Conservation (phyloP, 2,888 invertebrate species). For the Sinelater perroti region DNA sequence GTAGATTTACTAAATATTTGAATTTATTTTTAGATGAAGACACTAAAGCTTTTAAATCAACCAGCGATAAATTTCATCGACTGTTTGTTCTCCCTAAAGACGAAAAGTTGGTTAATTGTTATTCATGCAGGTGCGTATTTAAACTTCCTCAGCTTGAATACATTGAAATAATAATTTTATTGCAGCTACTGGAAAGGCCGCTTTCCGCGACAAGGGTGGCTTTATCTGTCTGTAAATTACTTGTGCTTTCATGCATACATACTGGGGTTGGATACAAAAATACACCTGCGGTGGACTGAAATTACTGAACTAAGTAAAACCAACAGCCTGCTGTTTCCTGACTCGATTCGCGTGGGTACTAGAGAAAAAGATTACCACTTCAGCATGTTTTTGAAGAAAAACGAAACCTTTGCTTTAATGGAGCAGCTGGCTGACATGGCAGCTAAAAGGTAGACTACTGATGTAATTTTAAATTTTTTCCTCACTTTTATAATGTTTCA, state of each 20-base stretch:
- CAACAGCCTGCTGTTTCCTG: conserved; percentile 81
- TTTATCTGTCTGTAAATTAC: conserved; percentile 96
- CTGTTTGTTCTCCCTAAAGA: conserved; percentile 91
- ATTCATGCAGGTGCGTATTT: conserved; percentile 82
- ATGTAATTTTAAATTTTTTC: too few relatives aligned
- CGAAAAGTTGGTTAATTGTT: conserved; percentile 95
- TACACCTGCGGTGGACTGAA: conserved; percentile 91
- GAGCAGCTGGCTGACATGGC: conserved; percentile 96
- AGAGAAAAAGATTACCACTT: conserved; percentile 89
- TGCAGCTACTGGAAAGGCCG: conserved; percentile 90
- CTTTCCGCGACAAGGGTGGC: conserved; percentile 95
- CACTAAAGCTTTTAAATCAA: conserved; percentile 78
- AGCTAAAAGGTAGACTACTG: conserved; percentile 82
- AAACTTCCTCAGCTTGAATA: background rate
- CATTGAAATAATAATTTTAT: background rate
- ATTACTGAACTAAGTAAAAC: conserved; percentile 82
- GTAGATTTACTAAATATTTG: too few relatives aligned
- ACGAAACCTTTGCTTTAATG: conserved; percentile 91
- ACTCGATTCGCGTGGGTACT: conserved; percentile 86
- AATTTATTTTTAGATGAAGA: conserved; percentile 78
- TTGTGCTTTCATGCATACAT: conserved; percentile 96
- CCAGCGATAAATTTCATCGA: conserved; percentile 84
- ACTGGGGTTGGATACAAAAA: conserved; percentile 87
- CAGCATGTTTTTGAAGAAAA: conserved; percentile 88
- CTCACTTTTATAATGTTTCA: conserved; percentile 54